phyloP scores from a whole-genome alignment of 2,797 vertebrate genomes.

The Pachyuromys duprasi region DNA sequence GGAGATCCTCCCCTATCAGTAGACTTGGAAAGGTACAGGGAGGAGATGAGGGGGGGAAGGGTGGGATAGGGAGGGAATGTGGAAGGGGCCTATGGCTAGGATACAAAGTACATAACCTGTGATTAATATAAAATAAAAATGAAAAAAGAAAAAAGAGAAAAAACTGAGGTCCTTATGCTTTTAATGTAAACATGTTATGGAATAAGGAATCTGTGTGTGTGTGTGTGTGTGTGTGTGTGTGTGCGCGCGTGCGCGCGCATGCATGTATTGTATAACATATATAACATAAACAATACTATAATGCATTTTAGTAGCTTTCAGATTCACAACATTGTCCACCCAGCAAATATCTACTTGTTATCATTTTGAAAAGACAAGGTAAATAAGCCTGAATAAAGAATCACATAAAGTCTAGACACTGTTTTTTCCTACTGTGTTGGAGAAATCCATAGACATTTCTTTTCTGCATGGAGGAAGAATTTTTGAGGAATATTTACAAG shows the following conservation, averaged over 20 bases:
- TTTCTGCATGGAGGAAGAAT: neutral
- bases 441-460: neutral
- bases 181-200: neutral
- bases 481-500: neutral
- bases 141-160: too few relatives aligned
- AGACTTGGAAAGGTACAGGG: too few relatives aligned
- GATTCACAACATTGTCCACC: neutral
- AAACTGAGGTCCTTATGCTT: neutral
- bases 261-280: too few relatives aligned
- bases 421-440: fast-evolving
- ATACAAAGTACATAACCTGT: too few relatives aligned
- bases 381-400: neutral
- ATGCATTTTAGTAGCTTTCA: neutral
- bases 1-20: too few relatives aligned
- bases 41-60: too few relatives aligned
- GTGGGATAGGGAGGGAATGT: too few relatives aligned
- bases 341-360: neutral
- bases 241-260: neutral
- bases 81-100: too few relatives aligned
- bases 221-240: too few relatives aligned
- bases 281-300: neutral
- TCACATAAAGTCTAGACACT: neutral
- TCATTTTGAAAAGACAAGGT: neutral
- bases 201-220: neutral
- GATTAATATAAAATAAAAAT: too few relatives aligned